Evolutionary conservation across 2,888 invertebrate species (phyloP).

Genomic region (Corythucha ciliata): DNA sequence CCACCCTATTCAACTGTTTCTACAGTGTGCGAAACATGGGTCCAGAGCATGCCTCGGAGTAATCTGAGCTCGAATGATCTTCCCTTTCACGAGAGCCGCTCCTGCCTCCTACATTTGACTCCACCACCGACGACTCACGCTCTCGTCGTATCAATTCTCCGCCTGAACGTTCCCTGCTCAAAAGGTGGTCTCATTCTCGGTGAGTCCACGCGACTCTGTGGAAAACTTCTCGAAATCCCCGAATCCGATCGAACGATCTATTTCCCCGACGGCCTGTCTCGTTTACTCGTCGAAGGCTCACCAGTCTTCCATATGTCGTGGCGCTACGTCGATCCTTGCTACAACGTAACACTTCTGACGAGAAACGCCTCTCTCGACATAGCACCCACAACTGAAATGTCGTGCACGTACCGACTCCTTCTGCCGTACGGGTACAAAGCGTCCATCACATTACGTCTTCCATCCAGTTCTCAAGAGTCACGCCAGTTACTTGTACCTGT

Average conservation of each 20-base stretch:
- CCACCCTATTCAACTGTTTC: not conserved
- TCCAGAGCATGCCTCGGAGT: conserved; percentile 5
- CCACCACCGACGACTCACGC: conserved; percentile 40
- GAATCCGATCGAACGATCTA: conserved; percentile 52
- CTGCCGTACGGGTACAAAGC: conserved; percentile 61
- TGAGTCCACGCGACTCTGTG: conserved; percentile 46
- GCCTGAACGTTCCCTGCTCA: conserved; percentile 58
- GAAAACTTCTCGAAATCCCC: conserved; percentile 60
- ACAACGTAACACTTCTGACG: conserved; percentile 55
- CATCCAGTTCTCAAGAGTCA: not conserved
- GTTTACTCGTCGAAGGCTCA: conserved; percentile 22
- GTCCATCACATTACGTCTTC: conserved; percentile 38
- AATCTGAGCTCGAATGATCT: conserved; percentile 20
- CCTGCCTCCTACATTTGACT: conserved; percentile 18
- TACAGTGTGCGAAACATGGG: conserved; percentile 20
- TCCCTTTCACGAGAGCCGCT: no score
- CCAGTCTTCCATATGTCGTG: conserved; percentile 44
- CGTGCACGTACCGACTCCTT: conserved; percentile 60
- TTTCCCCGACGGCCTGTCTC: conserved; percentile 46
- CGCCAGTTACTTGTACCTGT: conserved; percentile 13
- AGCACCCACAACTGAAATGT: conserved; percentile 46
- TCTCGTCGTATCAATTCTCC: conserved; percentile 54
- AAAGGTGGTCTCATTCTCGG: conserved; percentile 17
- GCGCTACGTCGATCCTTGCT: conserved; percentile 51
- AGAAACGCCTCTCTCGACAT: conserved; percentile 56